phyloP scores from a whole-genome alignment of 2,113 vertebrate species.

The Brachyhypopomus occidentalis region DNA sequence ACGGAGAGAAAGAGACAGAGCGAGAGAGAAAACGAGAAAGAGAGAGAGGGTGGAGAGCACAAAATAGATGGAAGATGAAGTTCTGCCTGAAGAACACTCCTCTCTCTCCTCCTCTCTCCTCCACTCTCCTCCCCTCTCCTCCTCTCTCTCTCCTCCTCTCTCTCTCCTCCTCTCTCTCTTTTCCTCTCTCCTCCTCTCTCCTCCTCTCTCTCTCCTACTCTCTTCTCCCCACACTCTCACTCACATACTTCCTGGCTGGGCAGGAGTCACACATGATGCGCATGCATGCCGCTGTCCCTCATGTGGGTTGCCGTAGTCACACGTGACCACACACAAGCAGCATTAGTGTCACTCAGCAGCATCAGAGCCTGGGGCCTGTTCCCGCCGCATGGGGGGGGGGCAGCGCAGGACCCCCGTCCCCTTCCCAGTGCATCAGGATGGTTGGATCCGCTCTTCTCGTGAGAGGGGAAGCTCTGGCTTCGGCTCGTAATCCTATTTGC shows the following conservation, averaged over 20 bases:
- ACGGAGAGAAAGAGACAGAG: slow-evolving; percentile 20
- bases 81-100: slow-evolving; percentile 20
- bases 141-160: not conserved
- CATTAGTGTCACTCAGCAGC: slow-evolving; percentile 27
- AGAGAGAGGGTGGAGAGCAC: slow-evolving; percentile 21
- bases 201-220: not conserved
- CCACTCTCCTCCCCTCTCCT: not conserved
- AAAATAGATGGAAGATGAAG: not conserved
- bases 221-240: not conserved
- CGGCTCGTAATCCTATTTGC: slow-evolving; percentile 67
- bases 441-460: slow-evolving; percentile 65
- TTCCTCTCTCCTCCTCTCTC: not conserved
- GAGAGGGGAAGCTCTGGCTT: slow-evolving; percentile 49
- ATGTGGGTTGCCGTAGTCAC: slow-evolving; percentile 61
- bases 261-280: slow-evolving; percentile 60
- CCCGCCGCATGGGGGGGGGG: slow-evolving; percentile 22
- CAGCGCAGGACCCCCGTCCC: slow-evolving; percentile 57
- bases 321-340: slow-evolving; percentile 60
- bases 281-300: slow-evolving; percentile 60
- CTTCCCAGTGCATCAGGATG: slow-evolving; percentile 61
- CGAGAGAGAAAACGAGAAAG: slow-evolving; percentile 25
- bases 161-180: not conserved
- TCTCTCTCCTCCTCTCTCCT: not conserved
- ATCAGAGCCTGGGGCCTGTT: slow-evolving; percentile 42
- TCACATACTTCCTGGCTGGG: not conserved